A percentile compares a stretch with the other conserved stretches of the same genome.
Evolutionary conservation across 2,113 vertebrate genomes (phyloP).

Genomic region (Anas platyrhynchos): DNA sequence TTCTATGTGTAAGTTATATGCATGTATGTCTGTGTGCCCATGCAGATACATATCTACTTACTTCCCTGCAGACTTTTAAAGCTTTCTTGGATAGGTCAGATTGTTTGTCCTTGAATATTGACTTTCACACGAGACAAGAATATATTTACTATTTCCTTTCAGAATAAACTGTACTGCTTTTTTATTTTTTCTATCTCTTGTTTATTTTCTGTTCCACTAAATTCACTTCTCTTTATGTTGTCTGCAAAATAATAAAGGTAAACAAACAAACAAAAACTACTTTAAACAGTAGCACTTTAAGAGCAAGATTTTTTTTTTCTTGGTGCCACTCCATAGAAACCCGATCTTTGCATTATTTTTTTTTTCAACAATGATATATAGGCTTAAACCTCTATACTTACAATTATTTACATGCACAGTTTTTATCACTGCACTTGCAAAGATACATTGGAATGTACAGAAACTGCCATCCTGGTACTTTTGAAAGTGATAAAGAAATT

Average conservation of each 20-base stretch:
- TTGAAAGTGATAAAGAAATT: background rate
- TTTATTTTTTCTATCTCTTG: background rate
- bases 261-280: background rate
- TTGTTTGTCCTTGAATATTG: background rate
- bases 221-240: background rate
- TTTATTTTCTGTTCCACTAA: background rate
- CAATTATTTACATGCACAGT: background rate
- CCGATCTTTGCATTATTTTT: background rate
- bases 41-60: rapidly evolving
- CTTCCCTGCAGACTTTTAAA: background rate
- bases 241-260: background rate
- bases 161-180: background rate
- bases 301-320: background rate
- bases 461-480: background rate
- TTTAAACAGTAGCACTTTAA: background rate
- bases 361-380: background rate
- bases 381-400: background rate
- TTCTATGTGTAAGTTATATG: background rate
- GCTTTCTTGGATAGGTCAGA: background rate
- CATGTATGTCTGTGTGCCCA: rapidly evolving
- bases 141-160: background rate
- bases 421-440: background rate
- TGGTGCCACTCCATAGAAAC: background rate
- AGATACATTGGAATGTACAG: rapidly evolving
- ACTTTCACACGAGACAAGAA: background rate